phyloP scores from a whole-genome alignment of 2,797 vertebrate species.

The Graptemys geographica region DNA sequence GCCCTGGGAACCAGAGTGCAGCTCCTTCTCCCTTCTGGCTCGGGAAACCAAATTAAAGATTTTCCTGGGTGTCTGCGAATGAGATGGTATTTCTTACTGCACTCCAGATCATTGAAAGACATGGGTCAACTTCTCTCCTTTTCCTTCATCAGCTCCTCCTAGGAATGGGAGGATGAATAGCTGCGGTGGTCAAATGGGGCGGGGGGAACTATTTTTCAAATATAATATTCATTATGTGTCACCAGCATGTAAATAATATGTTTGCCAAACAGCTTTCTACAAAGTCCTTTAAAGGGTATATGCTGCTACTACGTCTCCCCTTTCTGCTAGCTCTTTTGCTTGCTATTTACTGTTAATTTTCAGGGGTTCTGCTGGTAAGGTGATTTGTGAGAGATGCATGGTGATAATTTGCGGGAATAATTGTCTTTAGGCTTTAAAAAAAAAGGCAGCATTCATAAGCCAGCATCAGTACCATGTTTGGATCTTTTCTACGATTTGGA shows the following conservation, averaged over 20 bases:
- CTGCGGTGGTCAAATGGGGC: neutral
- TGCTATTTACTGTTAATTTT: conserved; percentile 40
- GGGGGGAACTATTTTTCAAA: neutral
- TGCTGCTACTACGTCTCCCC: neutral
- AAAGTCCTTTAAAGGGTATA: neutral
- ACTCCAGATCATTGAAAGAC: neutral
- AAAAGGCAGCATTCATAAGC: conserved; percentile 62
- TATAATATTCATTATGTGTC: neutral
- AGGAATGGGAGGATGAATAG: neutral
- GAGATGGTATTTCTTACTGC: neutral
- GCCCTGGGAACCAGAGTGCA: neutral
- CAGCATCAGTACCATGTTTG: conserved; percentile 58
- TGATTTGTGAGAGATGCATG: conserved; percentile 6
- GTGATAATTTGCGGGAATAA: conserved; percentile 30
- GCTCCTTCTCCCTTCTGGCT: neutral
- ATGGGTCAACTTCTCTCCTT: neutral
- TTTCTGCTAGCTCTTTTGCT: conserved; percentile 13
- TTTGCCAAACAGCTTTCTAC: neutral
- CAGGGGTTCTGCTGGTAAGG: conserved; percentile 30
- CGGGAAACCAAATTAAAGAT: neutral
- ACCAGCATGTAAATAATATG: neutral
- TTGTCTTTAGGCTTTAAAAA: conserved; percentile 37
- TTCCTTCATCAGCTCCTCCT: neutral
- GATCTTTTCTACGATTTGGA: conserved; percentile 62
- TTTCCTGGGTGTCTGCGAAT: neutral